Evolutionary conservation across 2,888 invertebrate genomes (phyloP).

Genomic region (Dasysyrphus tricinctus): DNA sequence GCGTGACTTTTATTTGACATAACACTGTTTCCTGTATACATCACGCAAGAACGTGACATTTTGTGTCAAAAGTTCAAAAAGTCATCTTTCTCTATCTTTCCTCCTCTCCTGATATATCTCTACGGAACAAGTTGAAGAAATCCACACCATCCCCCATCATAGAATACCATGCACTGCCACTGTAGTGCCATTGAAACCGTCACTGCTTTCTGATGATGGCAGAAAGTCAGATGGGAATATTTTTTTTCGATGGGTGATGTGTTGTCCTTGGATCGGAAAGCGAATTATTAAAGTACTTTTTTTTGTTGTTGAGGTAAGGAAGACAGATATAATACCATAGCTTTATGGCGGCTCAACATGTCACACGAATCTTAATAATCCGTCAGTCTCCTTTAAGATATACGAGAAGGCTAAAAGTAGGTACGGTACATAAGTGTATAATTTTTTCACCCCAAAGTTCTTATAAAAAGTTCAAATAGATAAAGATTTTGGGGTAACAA

Average conservation of each 20-base stretch:
- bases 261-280: conserved; percentile 23
- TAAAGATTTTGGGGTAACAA: no score
- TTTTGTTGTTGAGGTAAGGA: conserved; percentile 22
- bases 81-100: conserved; percentile 35
- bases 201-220: not conserved
- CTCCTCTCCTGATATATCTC: not conserved
- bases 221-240: conserved; percentile 16
- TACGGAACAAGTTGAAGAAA: conserved; percentile 2
- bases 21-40: conserved; percentile 48
- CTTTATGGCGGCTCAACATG: conserved; percentile 29
- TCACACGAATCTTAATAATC: conserved; percentile 53
- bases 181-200: not conserved
- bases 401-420: not conserved
- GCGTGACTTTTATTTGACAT: conserved; percentile 55
- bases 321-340: not conserved
- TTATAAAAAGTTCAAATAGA: no score
- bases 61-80: conserved; percentile 72
- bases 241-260: conserved; percentile 31
- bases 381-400: conserved; percentile 20
- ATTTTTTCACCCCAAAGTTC: no score
- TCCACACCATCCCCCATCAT: not conserved
- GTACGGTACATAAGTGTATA: no score
- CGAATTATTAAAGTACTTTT: conserved; percentile 18
- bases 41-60: conserved; percentile 72
- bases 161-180: not conserved